phyloP scores from a whole-genome alignment of 2,113 vertebrate genomes.

The Pithys albifrons region DNA sequence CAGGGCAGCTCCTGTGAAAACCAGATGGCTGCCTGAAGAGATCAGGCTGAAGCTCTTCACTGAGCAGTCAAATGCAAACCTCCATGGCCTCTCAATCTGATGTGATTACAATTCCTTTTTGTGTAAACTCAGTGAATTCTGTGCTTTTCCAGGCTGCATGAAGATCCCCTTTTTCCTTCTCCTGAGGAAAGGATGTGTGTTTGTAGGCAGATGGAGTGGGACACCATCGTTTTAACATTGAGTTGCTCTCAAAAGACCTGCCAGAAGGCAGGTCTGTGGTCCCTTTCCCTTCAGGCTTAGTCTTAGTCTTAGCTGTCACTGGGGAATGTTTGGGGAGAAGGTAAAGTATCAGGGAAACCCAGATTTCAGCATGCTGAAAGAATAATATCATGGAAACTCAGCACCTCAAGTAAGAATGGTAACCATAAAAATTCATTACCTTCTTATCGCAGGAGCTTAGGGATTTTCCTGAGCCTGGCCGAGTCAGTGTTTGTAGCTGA shows the following conservation, averaged over 20 bases:
- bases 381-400: not conserved
- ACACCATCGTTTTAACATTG: accelerated
- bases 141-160: not conserved
- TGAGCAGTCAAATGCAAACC: not conserved
- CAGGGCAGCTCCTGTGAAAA: not conserved
- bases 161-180: not conserved
- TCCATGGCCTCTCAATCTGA: not conserved
- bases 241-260: not conserved
- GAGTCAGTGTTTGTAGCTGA: not conserved
- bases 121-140: not conserved
- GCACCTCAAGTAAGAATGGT: not conserved
- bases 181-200: not conserved
- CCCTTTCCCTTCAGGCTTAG: accelerated
- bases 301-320: not conserved
- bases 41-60: not conserved
- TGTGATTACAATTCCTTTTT: not conserved
- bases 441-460: not conserved
- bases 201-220: not conserved
- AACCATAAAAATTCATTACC: not conserved
- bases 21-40: not conserved
- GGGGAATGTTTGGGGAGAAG: not conserved
- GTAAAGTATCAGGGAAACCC: not conserved
- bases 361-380: not conserved
- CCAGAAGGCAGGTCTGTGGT: not conserved
- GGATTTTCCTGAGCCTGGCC: not conserved